Base-by-base conservation (phyloP, 1,140 invertebrate genomes). In the Proales similis region DNA sequence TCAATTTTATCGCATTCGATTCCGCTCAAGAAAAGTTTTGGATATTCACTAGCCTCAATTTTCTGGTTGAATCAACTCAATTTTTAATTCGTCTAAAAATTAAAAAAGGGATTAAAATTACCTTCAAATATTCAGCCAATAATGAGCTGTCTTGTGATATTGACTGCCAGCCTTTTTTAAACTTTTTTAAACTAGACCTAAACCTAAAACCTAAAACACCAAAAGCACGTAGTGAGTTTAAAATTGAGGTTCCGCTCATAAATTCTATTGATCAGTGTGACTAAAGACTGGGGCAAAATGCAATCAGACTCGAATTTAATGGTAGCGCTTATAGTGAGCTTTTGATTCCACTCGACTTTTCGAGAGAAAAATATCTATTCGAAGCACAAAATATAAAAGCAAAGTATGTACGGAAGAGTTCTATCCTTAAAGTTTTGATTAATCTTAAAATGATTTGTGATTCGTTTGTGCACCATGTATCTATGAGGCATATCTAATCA, bases 151-250 rank as follows among this genome's bases (percentile, higher is more conserved):
- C 32, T 1, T 57, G 22, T 14, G n/a, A 19, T 4, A 57, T 12
- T 2, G 45, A 26, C 22, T 57, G 51, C 57, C 57, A 61, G 17
- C 47, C 57, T 30, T 45, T 45, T 61, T 61, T 61, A 2, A 61
- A 61, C 19, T 61, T 42, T 24, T 46, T 46, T 4, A 42, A 42
- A 46, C 33, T 61, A 3, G 12, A 19, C 36, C 45, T 2, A 42
- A 42, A 3, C 20, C 39, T 30, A 42, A 57, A 17, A 19, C 45
- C 7, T 36, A 57, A 22, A 43, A 9, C 24, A 53, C 29, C 7
- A 24, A 5, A 17, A 6, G n/a, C 29, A n/a, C 9, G 1, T 6
- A 26, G 26, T 42, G 51, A 57, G 22, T n/a, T 57, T 17, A 57
- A 26, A 22, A 42, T 57, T 9, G 4, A 57, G 9, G 17, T 57